A percentile compares a stretch with the other conserved stretches of the same genome.
These are phyloP conservation scores for Odontophorus gujanensis DNA, from an alignment of 2,113 vertebrate genomes.

Conservation along the genomic window DNA sequence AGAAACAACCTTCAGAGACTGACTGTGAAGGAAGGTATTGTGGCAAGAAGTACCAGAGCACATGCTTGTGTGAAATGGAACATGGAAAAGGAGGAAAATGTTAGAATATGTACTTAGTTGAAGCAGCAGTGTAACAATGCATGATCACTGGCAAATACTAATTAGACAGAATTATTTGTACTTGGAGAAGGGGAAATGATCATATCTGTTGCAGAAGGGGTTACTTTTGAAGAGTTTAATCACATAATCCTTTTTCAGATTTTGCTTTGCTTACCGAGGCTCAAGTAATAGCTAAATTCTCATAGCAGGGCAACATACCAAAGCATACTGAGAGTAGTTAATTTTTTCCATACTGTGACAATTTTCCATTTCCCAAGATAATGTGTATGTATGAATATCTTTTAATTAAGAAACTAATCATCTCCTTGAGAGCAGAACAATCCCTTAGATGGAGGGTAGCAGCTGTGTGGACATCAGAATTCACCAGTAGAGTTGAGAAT, in stretches of 20 bases:
- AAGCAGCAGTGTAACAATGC: not conserved
- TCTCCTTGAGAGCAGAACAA: not conserved
- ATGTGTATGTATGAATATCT: not conserved
- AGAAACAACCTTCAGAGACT: not conserved
- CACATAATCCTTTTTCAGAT: not conserved
- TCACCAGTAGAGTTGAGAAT: not conserved
- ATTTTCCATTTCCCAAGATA: not conserved
- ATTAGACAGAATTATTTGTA: not conserved
- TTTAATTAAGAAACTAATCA: not conserved
- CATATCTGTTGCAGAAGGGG: rapidly evolving
- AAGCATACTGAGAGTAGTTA: not conserved
- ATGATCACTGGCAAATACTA: not conserved
- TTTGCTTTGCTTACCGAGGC: not conserved
- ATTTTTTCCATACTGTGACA: not conserved
- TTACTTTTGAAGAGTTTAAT: not conserved
- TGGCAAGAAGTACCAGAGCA: not conserved
- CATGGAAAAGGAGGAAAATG: not conserved
- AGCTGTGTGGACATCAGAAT: not conserved
- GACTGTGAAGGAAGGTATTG: not conserved
- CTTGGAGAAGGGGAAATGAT: not conserved
- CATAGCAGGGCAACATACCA: not conserved
- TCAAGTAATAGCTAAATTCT: not conserved
- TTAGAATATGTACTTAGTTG: not conserved
- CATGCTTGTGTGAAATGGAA: not conserved
- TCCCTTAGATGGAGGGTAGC: not conserved